Evolutionary conservation across 2,113 vertebrate genomes (phyloP).

Genomic region (Smithornis capensis): DNA sequence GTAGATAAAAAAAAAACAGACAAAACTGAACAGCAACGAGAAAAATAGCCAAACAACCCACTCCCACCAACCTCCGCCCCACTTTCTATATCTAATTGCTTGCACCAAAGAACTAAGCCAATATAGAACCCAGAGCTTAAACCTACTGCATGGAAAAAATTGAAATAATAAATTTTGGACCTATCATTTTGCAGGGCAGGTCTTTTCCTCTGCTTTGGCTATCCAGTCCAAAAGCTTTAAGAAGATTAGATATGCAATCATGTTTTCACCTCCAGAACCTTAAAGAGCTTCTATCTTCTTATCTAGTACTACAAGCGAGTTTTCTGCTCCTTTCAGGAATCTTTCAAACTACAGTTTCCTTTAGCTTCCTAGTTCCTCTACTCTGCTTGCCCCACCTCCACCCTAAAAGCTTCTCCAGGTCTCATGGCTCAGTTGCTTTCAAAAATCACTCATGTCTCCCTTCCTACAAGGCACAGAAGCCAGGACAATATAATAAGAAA

Average conservation of each 20-base stretch:
- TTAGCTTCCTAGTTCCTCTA: neutral
- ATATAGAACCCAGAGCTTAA: neutral
- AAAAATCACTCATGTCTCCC: neutral
- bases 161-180: neutral
- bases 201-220: neutral
- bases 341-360: neutral
- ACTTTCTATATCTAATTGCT: neutral
- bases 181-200: neutral
- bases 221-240: neutral
- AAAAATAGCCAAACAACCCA: neutral
- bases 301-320: neutral
- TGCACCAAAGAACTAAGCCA: neutral
- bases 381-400: neutral
- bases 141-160: neutral
- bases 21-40: neutral
- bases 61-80: too few relatives aligned
- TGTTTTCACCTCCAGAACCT: neutral
- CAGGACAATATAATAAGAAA: neutral
- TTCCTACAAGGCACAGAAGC: neutral
- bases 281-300: neutral
- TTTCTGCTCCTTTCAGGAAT: neutral
- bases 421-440: neutral
- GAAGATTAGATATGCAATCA: neutral
- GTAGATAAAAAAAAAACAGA: neutral
- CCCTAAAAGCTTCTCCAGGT: neutral